A percentile compares a stretch with the other conserved stretches of the same genome.
phyloP scores from a whole-genome alignment of 2,113 vertebrate genomes.

The Colistium nudipinnis region DNA sequence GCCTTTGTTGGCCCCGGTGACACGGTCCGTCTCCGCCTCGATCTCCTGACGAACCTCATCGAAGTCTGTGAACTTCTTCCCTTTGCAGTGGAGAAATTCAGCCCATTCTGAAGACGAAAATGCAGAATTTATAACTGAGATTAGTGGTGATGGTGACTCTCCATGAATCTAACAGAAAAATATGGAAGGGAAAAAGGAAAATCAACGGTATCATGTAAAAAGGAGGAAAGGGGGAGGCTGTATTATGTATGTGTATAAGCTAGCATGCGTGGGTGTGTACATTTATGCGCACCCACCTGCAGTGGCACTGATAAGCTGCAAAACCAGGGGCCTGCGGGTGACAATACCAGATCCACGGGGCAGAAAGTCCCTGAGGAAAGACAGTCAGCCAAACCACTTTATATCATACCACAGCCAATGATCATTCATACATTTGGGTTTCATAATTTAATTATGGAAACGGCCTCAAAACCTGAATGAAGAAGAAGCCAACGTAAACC shows the following conservation, averaged over 20 bases:
- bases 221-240: constrained; percentile 10
- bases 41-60: constrained; percentile 95
- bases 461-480: too few relatives aligned
- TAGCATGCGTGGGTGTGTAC: constrained; percentile 46
- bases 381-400: constrained; percentile 34
- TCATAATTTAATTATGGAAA: too few relatives aligned
- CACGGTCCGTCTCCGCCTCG: constrained; percentile 93
- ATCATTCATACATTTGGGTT: too few relatives aligned
- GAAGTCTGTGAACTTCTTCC: constrained; percentile 93
- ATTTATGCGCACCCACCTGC: constrained; percentile 73
- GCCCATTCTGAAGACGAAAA: constrained; percentile 85
- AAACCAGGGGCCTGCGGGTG: constrained; percentile 82
- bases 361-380: constrained; percentile 81
- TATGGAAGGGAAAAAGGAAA: constrained; percentile 22
- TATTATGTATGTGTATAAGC: constrained; percentile 17
- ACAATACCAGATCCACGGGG: constrained; percentile 85
- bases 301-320: constrained; percentile 83
- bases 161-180: constrained; percentile 29
- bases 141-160: constrained; percentile 37
- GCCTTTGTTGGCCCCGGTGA: constrained; percentile 93
- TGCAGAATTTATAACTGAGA: constrained; percentile 1
- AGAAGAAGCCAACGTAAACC: too few relatives aligned
- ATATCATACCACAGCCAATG: constrained; percentile 10
- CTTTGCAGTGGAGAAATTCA: constrained; percentile 97
- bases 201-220: constrained; percentile 17